A percentile compares a stretch with the other conserved stretches of the same genome.
Conservation (phyloP, 2,113 vertebrate species). For the Microtus richardsoni region DNA sequence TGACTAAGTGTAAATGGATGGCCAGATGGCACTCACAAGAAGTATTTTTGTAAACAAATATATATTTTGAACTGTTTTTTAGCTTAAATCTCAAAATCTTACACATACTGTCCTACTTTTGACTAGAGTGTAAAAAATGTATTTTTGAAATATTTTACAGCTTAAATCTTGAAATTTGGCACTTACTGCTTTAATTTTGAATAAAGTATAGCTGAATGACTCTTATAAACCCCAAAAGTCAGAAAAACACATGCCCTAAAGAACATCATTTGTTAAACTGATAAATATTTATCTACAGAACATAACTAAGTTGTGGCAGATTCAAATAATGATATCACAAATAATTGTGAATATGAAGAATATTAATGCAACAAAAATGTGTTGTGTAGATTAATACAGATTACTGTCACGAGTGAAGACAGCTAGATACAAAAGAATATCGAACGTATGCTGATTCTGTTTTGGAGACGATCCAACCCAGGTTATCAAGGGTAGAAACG, state of each 20-base stretch:
- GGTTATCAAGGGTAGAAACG: too few relatives aligned
- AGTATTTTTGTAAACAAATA: background rate
- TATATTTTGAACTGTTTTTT: background rate
- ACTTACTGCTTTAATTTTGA: background rate
- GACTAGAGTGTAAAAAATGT: background rate
- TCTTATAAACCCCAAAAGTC: background rate
- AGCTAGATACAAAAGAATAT: background rate
- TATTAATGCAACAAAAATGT: background rate
- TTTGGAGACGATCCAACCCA: background rate
- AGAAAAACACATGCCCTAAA: background rate
- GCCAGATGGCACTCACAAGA: background rate
- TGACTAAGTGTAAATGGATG: background rate
- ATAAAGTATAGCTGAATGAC: background rate
- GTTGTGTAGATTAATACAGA: background rate
- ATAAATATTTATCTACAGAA: background rate
- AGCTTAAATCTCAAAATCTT: background rate
- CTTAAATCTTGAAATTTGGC: background rate
- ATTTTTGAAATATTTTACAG: background rate
- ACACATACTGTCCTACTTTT: background rate
- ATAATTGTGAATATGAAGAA: background rate
- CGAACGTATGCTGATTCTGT: background rate
- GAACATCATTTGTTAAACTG: background rate
- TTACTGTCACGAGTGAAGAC: background rate
- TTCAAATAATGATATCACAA: background rate
- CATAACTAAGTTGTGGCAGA: background rate